A percentile compares a stretch with the other conserved stretches of the same genome.
Evolutionary conservation across 2,797 vertebrate species (phyloP).

Genomic region (Crenichthys baileyi): DNA sequence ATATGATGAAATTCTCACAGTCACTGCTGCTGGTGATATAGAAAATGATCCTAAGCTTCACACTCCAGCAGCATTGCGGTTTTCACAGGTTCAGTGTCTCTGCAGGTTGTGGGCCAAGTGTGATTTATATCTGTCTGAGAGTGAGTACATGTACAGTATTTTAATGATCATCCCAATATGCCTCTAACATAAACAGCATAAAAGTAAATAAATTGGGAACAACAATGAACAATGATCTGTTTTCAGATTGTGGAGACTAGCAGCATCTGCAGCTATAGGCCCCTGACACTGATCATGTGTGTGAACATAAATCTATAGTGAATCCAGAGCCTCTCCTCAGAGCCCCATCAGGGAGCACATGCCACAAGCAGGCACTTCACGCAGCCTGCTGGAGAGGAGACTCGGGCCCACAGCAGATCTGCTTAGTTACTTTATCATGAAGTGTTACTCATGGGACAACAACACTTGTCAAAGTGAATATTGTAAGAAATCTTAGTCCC

Average conservation of each 20-base stretch:
- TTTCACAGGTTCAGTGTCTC: constrained; percentile 57
- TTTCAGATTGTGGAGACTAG: constrained; percentile 24
- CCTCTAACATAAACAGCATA: constrained; percentile 23
- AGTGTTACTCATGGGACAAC: constrained; percentile 71
- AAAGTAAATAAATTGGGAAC: constrained; percentile 2
- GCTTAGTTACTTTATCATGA: constrained; percentile 75
- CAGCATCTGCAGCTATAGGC: constrained; percentile 22
- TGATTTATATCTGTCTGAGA: constrained; percentile 22
- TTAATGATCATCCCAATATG: constrained; percentile 21
- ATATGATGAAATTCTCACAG: constrained; percentile 25
- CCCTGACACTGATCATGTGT: constrained; percentile 55
- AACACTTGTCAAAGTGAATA: constrained; percentile 73
- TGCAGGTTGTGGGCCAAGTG: constrained; percentile 42
- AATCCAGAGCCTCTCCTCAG: constrained; percentile 50
- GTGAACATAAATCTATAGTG: constrained; percentile 60
- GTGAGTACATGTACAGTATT: constrained; percentile 4
- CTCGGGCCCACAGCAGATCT: constrained; percentile 71
- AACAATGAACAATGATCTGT: constrained; percentile 10
- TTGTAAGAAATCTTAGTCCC: constrained; percentile 47
- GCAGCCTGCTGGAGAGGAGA: constrained; percentile 67
- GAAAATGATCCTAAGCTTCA: constrained; percentile 42
- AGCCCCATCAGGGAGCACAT: constrained; percentile 68
- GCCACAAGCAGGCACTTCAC: constrained; percentile 77
- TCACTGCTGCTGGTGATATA: constrained; percentile 17
- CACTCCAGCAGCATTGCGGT: constrained; percentile 40